phyloP scores from a whole-genome alignment of 2,888 invertebrate species.

The Auanema freiburgensis region DNA sequence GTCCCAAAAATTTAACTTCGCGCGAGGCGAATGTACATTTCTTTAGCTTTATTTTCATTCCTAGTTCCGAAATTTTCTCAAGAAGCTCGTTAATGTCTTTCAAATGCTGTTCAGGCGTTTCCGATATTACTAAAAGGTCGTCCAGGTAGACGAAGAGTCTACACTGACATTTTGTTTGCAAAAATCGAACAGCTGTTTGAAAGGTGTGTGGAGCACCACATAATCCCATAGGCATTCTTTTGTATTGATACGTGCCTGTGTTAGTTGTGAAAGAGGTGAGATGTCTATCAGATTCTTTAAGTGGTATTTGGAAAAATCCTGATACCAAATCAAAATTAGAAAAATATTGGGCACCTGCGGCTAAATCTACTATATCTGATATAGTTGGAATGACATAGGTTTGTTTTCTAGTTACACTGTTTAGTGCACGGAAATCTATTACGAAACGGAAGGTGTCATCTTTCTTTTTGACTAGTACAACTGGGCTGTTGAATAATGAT shows the following conservation, averaged over 20 bases:
- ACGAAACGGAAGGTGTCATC: constrained; percentile 12
- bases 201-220: constrained; percentile 31
- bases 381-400: constrained; percentile 19
- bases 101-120: constrained; percentile 29
- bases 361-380: constrained; percentile 11
- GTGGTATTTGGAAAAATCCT: constrained; percentile 34
- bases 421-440: constrained; percentile 17
- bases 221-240: constrained; percentile 35
- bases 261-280: constrained; percentile 35
- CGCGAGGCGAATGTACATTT: constrained; percentile 31
- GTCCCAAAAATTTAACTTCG: constrained; percentile 39
- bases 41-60: constrained; percentile 26
- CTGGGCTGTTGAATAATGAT: not conserved
- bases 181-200: constrained; percentile 14
- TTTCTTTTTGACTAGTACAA: constrained; percentile 24
- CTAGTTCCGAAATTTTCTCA: constrained; percentile 17
- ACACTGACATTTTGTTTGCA: constrained; percentile 4
- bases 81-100: constrained; percentile 35
- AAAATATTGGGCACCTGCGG: constrained; percentile 17
- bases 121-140: constrained; percentile 27
- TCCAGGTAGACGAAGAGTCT: constrained; percentile 32
- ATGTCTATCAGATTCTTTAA: constrained; percentile 21
- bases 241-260: constrained; percentile 30
- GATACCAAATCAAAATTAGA: constrained; percentile 26
- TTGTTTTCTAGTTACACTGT: constrained; percentile 18